Base-by-base conservation (phyloP, 1,140 invertebrate species). In the Asobara japonica region DNA sequence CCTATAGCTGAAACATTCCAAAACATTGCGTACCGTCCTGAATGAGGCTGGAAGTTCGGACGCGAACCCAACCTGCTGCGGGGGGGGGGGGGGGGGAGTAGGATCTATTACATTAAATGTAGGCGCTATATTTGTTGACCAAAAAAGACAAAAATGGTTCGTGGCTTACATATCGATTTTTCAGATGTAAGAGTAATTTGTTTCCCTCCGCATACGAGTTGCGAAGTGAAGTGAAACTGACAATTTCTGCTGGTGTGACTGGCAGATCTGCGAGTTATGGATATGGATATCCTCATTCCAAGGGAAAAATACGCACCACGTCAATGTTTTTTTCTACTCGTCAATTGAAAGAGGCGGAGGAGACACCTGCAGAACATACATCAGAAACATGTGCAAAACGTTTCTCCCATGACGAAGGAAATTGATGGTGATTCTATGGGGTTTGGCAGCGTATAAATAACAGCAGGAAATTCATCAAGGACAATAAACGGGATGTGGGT, bases 301-400 rank as follows among this genome's bases (percentile, higher is more conserved):
- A 10, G 51, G 18, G 4, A 2, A 25, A 25, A 56, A 56, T 56
- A 56, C 22, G 18, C 4, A 6, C 51, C 22, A 25, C 22, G 18
- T 56, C 18, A 13, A 56, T 22, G 18, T 56, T 27, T 22, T 56
- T 27, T 56, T 13, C 20, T 56, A n/a, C 4, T 25, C 51, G 25
- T 56, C 6, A 56, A 56, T 56, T 56, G 51, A 27, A 56, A 18
- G 51, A 18, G 22, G 11, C 18, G 51, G 13, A 56, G 22, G 51
- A 56, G 51, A 56, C 51, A 56, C 51, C 51, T 56, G 51, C 51
- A 56, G 20, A 56, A 56, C 51, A 56, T 56, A 56, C 18, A 22
- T 18, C 22, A 22, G 2, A 25, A 56, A 56, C 51, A 56, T 56
- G 51, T 56, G 45, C 45, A 18, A 4, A 56, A 18, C 18, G 8